phyloP scores from a whole-genome alignment of 2,113 vertebrate genomes.

The Oxyura jamaicensis region DNA sequence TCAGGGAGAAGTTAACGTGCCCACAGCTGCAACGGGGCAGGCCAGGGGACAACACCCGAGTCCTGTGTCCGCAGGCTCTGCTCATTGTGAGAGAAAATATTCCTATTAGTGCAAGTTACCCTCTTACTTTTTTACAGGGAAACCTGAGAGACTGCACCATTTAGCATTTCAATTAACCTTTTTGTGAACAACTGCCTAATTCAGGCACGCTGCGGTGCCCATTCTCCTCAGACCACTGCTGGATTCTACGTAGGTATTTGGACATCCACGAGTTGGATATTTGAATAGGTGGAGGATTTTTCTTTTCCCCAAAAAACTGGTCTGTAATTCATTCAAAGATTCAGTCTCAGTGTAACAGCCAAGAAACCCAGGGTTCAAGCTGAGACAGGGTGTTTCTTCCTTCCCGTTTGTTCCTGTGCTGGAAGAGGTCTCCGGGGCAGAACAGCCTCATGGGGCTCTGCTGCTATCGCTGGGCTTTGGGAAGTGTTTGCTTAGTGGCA shows the following conservation, averaged over 20 bases:
- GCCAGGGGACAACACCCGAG: accelerated
- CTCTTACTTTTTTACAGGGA: neutral
- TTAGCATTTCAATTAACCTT: neutral
- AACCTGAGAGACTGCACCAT: neutral
- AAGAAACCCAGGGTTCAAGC: neutral
- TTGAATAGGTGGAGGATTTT: neutral
- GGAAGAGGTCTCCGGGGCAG: neutral
- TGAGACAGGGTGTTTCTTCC: neutral
- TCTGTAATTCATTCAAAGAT: conserved; percentile 1
- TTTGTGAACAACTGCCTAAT: neutral
- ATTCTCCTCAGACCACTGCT: neutral
- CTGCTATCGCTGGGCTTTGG: neutral
- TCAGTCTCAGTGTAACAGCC: neutral
- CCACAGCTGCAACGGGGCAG: neutral
- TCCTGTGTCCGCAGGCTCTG: neutral
- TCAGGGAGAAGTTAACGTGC: neutral
- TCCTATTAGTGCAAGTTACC: neutral
- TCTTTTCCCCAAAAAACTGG: neutral
- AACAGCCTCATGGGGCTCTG: neutral
- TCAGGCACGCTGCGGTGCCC: neutral
- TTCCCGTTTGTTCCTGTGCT: neutral
- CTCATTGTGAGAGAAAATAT: neutral
- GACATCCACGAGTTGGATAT: neutral
- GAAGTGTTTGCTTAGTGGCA: neutral
- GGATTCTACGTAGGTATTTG: neutral